A percentile compares a stretch with the other conserved stretches of the same genome.
Evolutionary conservation across 2,113 vertebrate species (phyloP).

Genomic region (Shinisaurus crocodilurus): DNA sequence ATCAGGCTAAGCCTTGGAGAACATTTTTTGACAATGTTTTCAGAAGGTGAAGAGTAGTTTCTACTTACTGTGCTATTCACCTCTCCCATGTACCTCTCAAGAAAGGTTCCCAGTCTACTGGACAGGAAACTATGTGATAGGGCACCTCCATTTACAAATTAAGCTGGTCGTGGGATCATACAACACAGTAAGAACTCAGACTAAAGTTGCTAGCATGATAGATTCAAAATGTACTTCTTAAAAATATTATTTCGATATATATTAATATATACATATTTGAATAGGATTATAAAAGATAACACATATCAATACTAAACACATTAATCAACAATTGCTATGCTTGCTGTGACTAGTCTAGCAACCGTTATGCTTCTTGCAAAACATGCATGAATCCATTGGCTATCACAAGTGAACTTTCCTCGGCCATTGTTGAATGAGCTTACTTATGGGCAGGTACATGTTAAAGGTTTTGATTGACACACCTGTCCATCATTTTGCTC

Average conservation of each 20-base stretch:
- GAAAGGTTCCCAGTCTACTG: not conserved
- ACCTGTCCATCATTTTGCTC: not conserved
- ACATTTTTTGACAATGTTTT: not conserved
- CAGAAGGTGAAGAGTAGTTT: not conserved
- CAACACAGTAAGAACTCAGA: not conserved
- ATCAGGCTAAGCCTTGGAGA: not conserved
- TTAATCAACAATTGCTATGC: not conserved
- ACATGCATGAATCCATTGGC: not conserved
- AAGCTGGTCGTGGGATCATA: not conserved
- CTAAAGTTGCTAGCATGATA: not conserved
- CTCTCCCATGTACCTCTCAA: not conserved
- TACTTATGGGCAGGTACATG: not conserved
- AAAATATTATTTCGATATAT: not conserved
- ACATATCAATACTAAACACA: not conserved
- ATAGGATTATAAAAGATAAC: not conserved
- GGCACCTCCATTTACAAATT: not conserved
- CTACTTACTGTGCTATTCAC: not conserved
- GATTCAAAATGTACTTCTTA: not conserved
- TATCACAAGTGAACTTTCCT: not conserved
- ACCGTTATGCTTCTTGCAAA: not conserved
- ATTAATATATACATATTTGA: not conserved
- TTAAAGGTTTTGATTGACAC: not conserved
- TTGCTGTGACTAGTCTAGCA: not conserved
- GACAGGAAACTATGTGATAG: too few relatives aligned
- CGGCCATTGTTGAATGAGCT: not conserved